Conservation (phyloP, 1,140 invertebrate species). For the Nymphalis io region DNA sequence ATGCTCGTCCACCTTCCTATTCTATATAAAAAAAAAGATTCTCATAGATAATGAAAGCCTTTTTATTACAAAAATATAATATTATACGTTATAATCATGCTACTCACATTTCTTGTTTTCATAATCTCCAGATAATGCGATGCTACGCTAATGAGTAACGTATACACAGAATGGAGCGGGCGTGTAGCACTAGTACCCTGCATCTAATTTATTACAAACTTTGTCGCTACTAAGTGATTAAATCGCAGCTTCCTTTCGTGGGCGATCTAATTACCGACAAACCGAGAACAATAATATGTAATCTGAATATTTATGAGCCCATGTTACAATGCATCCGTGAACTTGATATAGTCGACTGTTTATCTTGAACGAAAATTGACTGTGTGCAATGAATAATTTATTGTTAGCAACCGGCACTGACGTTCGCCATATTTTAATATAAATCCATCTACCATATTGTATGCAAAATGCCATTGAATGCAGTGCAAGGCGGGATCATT, state of each 20-base stretch:
- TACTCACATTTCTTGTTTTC: constrained; percentile 26
- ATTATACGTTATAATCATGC: constrained; percentile 10
- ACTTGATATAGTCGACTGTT: constrained; percentile 74
- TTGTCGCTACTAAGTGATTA: constrained; percentile 72
- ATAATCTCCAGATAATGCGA: constrained; percentile 32
- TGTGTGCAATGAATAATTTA: constrained; percentile 79
- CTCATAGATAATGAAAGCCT: neutral
- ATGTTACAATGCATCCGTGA: constrained; percentile 65
- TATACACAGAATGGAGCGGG: constrained; percentile 45
- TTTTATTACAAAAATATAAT: constrained; percentile 16
- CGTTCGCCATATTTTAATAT: constrained; percentile 80
- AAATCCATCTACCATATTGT: constrained; percentile 80
- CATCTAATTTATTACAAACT: constrained; percentile 70
- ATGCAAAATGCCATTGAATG: constrained; percentile 80
- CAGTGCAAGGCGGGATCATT: constrained; percentile 78
- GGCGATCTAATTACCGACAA: constrained; percentile 80
- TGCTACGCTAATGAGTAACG: constrained; percentile 56
- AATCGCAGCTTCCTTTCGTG: constrained; percentile 72
- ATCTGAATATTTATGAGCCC: constrained; percentile 77
- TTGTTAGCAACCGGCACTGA: constrained; percentile 76
- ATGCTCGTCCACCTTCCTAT: too few species aligned
- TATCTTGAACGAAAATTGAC: constrained; percentile 78
- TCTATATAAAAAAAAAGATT: too few species aligned
- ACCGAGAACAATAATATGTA: constrained; percentile 77
- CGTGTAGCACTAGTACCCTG: constrained; percentile 33